Base-by-base conservation (phyloP, 2,888 invertebrate species). In the Norana najaformis region DNA sequence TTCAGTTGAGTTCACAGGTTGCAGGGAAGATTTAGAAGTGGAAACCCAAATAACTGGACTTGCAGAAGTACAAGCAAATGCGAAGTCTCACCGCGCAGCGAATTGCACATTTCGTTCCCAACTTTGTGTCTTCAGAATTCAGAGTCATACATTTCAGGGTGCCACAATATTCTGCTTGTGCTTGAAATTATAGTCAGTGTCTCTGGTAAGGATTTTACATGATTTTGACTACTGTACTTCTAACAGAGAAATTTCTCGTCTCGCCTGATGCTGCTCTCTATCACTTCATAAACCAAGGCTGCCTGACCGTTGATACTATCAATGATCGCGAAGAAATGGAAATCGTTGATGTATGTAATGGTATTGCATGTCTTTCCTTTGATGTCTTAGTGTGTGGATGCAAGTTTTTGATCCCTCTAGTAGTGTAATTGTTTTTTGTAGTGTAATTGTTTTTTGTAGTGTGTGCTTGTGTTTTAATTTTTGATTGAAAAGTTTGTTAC, bases 281-380 rank as follows among this genome's bases (percentile, higher is more conserved):
- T 96, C 96, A 96, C 96, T 97, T 97, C 96, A 97, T 98, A 95
- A 96, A 98, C 94, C 99, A 99, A 97, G 99, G 99, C 96, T 98
- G 98, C 96, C 94, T 96, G 88, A 97, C 97, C 93, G 98, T 99
- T 95, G 98, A 98, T 94, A 97, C 96, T 95, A 97, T 99, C 94
- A 98, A 99, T 96, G 99, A 99, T 95, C 69, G 69, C 20, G 92
- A 92, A 30, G 92, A 92, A 69, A 92, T 92, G 92, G 88, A 90
- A 3, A 23, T 89, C 38, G 90, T 88, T 47, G 91, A 92, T 89
- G 92, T 92, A 85, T 85, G 85, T 85, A 85, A 34, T 35, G 8
- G 36, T 85, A 13, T 20, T 85, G 85, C 85, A 85, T 85, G 30
- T 69, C 69, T 69, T n/a, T 69, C 11, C 69, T 69, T 69, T 69